Evolutionary conservation across 2,888 invertebrate species (phyloP).

Genomic region (Perizoma affinitatum): DNA sequence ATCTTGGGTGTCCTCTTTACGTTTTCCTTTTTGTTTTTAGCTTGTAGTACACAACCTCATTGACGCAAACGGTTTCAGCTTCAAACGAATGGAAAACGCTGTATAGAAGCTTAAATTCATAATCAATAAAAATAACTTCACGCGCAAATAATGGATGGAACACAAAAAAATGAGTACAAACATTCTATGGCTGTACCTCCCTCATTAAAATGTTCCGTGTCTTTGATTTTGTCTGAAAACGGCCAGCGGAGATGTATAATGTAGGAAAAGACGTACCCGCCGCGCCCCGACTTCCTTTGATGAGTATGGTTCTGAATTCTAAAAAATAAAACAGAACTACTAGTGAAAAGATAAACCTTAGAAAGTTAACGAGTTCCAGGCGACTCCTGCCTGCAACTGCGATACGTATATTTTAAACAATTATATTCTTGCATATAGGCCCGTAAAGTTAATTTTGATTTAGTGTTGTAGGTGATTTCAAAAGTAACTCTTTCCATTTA

Average conservation of each 20-base stretch:
- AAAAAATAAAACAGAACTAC: constrained; percentile 30
- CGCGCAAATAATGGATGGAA: constrained; percentile 53
- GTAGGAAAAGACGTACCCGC: constrained; percentile 52
- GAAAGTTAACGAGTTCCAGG: constrained; percentile 24
- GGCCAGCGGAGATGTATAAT: constrained; percentile 62
- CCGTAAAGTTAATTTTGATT: no score
- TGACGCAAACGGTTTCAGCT: constrained; percentile 22
- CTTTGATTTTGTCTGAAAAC: constrained; percentile 78
- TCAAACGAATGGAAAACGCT: constrained; percentile 26
- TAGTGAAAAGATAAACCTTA: constrained; percentile 30
- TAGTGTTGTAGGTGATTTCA: background rate
- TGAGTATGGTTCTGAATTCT: constrained; percentile 35
- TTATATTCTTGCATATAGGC: background rate
- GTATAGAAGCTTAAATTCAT: constrained; percentile 25
- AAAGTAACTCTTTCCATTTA: constrained; percentile 45
- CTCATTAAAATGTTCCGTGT: constrained; percentile 83
- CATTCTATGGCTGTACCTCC: constrained; percentile 67
- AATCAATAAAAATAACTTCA: constrained; percentile 34
- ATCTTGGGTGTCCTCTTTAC: constrained; percentile 54
- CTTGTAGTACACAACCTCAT: constrained; percentile 22
- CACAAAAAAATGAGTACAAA: constrained; percentile 66
- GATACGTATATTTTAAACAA: constrained; percentile 5
- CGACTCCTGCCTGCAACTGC: background rate
- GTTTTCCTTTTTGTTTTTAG: constrained; percentile 25
- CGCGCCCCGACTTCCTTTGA: constrained; percentile 42